Evolutionary conservation across 2,888 invertebrate species (phyloP).

Genomic region (Eilema sororculum): DNA sequence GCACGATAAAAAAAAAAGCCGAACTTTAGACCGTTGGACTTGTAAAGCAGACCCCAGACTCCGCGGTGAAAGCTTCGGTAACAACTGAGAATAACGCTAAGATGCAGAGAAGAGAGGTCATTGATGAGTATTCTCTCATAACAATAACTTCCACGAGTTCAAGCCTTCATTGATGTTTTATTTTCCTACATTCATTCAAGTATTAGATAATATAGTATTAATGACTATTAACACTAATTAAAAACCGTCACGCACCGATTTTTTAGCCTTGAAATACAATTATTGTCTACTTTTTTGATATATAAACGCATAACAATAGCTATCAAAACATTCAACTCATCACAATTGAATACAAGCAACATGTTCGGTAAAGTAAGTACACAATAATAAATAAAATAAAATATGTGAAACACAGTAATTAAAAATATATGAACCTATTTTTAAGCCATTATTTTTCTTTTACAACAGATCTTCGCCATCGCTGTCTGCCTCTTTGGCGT

Average conservation of each 20-base stretch:
- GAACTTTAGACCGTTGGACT: no score
- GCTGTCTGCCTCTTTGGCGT: conserved; percentile 65
- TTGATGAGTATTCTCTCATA: neutral
- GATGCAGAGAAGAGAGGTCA: no score
- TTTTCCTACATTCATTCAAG: neutral
- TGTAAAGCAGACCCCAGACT: no score
- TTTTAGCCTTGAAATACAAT: neutral
- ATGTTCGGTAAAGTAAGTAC: conserved; percentile 72
- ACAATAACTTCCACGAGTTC: neutral
- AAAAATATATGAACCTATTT: neutral
- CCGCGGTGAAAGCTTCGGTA: no score
- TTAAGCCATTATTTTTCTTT: conserved; percentile 1
- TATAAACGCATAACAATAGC: conserved; percentile 71
- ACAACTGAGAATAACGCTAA: no score
- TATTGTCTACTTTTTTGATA: conserved; percentile 51
- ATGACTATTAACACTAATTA: conserved; percentile 1
- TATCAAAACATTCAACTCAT: conserved; percentile 65
- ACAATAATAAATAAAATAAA: neutral
- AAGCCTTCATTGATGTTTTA: neutral
- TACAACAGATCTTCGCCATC: conserved; percentile 55
- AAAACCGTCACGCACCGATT: conserved; percentile 1
- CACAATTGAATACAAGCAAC: conserved; percentile 63
- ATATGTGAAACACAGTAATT: neutral
- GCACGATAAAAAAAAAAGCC: no score
- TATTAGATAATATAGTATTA: neutral